These are phyloP conservation scores for Limnephilus lunatus DNA, from an alignment of 2,888 invertebrate species.

Conservation along the genomic window DNA sequence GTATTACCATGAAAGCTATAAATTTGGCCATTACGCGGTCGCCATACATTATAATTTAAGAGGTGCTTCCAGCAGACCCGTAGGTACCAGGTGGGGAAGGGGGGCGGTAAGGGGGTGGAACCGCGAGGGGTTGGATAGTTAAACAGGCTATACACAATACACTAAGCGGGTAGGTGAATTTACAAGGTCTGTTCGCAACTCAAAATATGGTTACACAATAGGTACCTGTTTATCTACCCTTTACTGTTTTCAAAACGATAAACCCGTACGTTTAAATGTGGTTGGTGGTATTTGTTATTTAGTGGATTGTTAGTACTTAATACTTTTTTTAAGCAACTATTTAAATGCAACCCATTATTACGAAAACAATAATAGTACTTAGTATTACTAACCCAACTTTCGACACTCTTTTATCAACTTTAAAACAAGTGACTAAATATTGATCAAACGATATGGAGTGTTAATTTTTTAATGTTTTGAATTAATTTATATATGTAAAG, in stretches of 20 bases:
- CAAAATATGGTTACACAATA: background rate
- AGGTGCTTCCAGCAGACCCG: slow-evolving; percentile 57
- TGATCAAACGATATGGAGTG: background rate
- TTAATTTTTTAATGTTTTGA: background rate
- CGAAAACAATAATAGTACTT: background rate
- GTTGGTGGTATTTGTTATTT: background rate
- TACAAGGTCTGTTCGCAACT: background rate
- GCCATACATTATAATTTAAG: slow-evolving; percentile 66
- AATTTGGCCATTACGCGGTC: slow-evolving; percentile 65
- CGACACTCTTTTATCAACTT: too few relatives aligned
- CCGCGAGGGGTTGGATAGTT: slow-evolving; percentile 28
- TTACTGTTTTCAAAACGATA: background rate
- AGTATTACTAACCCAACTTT: background rate
- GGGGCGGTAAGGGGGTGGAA: background rate
- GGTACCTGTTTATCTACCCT: background rate
- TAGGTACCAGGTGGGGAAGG: background rate
- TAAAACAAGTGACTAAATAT: background rate
- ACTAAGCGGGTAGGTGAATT: slow-evolving; percentile 35
- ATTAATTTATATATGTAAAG: too few relatives aligned
- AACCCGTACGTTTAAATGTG: background rate
- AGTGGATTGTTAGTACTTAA: background rate
- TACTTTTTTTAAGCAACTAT: background rate
- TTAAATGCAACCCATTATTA: background rate
- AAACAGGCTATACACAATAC: slow-evolving; percentile 37
- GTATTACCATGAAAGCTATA: slow-evolving; percentile 57